Evolutionary conservation across 2,113 vertebrate genomes (phyloP), one percentile per base, ranked within the genome.

Genomic region (human (Homo sapiens)): DNA sequence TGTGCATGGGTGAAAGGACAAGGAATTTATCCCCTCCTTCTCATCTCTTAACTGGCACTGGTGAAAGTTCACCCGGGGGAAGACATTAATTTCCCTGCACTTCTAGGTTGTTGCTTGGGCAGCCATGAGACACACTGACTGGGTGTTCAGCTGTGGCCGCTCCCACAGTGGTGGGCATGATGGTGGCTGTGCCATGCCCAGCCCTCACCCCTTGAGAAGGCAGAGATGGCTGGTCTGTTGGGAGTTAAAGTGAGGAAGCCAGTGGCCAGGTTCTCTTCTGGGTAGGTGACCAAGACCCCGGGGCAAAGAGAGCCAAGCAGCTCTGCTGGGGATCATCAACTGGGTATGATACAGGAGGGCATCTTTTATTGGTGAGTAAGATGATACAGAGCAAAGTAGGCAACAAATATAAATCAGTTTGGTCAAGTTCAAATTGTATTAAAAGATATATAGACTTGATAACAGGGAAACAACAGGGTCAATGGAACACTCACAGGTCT

Each of bases 311-410:
- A 23, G 20, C 38, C 25, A 6, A 48, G 23, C 17, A 68, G 52
- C 23, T 52, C 52, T 73, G 43, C 30, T 17, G 55, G 64, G n/a
- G 43, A 25, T 64, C 83, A n/a, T 45, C n/a, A n/a, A 64, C 76
- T 32, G 52, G 55, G 43, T 32, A 22, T 43, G 30, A 40, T 40
- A 45, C 30, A 43, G 22, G 64, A 87, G 64, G 45, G 38, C 20
- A 22, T 64, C 70, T 83, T 92, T 87, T 64, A 92, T 43, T 25
- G n/a, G 66, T 88, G 48, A 88, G n/a, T 64, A 81, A 92, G 64
- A 86, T 40, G 80, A 88, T 75, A 14, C 52, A 57, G 52, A 93
- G 61, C 30, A 70, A 83, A 89, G 85, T 61, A 48, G 79, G 93
- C 72, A 89, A 70, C 13, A 73, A 68, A 88, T 27, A 52, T 2